Evolutionary conservation across 1,140 invertebrate genomes (phyloP).

Genomic region (Nomia melanderi): DNA sequence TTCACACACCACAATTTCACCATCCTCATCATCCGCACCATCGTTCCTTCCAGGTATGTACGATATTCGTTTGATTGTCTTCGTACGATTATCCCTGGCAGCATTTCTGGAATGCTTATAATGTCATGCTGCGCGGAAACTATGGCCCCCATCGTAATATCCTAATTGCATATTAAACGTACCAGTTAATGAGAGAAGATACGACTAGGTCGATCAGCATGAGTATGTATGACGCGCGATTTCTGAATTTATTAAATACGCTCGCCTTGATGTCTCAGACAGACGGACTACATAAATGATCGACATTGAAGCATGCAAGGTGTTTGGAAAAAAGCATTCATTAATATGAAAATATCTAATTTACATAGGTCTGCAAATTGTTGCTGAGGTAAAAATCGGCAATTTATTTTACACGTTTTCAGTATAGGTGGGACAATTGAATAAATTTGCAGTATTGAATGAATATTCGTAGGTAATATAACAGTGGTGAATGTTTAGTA

Average conservation of each 20-base stretch:
- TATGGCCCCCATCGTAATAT: not conserved
- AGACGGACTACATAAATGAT: too few species aligned
- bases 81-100: not conserved
- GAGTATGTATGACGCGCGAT: not conserved
- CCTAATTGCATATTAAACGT: not conserved
- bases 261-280: too few species aligned
- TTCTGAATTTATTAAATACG: not conserved
- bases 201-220: not conserved
- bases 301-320: too few species aligned
- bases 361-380: too few species aligned
- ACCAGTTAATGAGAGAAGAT: not conserved
- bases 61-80: constrained; percentile 36
- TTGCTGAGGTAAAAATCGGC: too few species aligned
- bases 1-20: constrained; percentile 85
- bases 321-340: too few species aligned
- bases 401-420: too few species aligned
- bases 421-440: too few species aligned
- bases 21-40: constrained; percentile 82
- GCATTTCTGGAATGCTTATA: constrained; percentile 8
- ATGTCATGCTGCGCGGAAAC: not conserved
- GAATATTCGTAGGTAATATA: too few species aligned
- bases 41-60: constrained; percentile 83
- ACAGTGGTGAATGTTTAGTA: too few species aligned
- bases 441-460: too few species aligned
- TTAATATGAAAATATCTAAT: too few species aligned